These are phyloP conservation scores for Mixornis gularis DNA, from an alignment of 2,113 vertebrate genomes.

Conservation along the genomic window DNA sequence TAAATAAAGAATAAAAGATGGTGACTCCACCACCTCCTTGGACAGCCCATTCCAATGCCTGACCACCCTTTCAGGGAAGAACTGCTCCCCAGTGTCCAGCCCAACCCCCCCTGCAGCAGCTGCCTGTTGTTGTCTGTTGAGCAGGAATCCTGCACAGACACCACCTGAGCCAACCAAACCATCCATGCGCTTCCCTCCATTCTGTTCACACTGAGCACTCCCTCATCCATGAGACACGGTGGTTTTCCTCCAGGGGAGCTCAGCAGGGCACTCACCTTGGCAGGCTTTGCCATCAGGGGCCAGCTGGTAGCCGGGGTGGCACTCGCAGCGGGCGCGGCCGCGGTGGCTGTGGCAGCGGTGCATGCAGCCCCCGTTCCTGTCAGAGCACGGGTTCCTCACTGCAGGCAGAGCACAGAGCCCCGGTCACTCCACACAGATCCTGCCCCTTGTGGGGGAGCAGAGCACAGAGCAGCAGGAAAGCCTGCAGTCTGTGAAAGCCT, in stretches of 20 bases:
- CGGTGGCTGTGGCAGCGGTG: not conserved
- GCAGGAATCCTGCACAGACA: not conserved
- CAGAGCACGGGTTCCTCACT: conserved; percentile 80
- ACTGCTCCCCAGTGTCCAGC: not conserved
- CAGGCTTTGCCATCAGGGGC: conserved; percentile 78
- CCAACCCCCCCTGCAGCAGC: too few relatives aligned
- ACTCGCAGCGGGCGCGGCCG: conserved; percentile 73
- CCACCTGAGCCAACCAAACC: fast-evolving
- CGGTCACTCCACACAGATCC: fast-evolving
- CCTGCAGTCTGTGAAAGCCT: fast-evolving
- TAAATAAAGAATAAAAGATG: not conserved
- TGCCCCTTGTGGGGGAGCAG: fast-evolving
- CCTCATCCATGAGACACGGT: fast-evolving
- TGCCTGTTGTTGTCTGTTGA: not conserved
- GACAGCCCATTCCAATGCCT: not conserved
- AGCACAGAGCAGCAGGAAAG: not conserved
- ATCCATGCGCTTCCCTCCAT: fast-evolving
- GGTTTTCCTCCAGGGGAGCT: fast-evolving
- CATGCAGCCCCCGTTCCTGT: conserved; percentile 86
- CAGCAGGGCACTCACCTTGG: conserved; percentile 67
- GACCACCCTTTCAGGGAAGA: not conserved
- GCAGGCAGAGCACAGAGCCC: not conserved
- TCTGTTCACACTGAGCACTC: fast-evolving
- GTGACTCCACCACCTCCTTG: not conserved
- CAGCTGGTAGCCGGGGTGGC: conserved; percentile 78